These are phyloP conservation scores for Hypomecis punctinalis DNA, from an alignment of 2,888 invertebrate genomes.

Conservation along the genomic window DNA sequence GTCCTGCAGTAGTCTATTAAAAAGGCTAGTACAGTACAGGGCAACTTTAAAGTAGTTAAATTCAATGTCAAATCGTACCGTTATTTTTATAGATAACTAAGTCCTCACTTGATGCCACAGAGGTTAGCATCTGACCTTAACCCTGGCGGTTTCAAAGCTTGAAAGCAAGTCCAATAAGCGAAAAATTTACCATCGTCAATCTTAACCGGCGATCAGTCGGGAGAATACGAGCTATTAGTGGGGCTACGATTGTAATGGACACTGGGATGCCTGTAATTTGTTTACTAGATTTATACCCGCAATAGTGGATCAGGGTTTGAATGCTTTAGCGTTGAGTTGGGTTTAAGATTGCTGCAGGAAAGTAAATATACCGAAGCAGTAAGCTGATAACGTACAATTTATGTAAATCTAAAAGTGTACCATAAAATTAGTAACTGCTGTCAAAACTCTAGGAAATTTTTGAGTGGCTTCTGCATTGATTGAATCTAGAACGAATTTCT, in stretches of 20 bases:
- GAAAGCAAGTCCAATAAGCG: slow-evolving; percentile 66
- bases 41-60: too few species aligned
- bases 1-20: too few species aligned
- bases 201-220: slow-evolving; percentile 55
- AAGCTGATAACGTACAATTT: too few species aligned
- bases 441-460: too few species aligned
- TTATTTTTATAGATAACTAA: background rate
- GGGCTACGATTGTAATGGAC: slow-evolving; percentile 43
- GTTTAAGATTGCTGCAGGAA: background rate
- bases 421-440: too few species aligned
- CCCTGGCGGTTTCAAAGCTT: slow-evolving; percentile 54
- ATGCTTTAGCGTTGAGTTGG: slow-evolving; percentile 9
- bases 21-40: too few species aligned
- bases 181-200: slow-evolving; percentile 66
- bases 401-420: too few species aligned
- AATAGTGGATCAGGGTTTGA: slow-evolving; percentile 29
- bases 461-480: too few species aligned
- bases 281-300: slow-evolving; percentile 45
- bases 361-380: too few species aligned
- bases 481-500: too few species aligned
- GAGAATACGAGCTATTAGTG: slow-evolving; percentile 45
- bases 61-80: too few species aligned
- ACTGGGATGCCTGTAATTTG: slow-evolving; percentile 41
- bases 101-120: slow-evolving; percentile 43
- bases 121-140: slow-evolving; percentile 73